Base-by-base conservation (phyloP, 1,140 invertebrate species). In the Pogonognathellus flavescens region DNA sequence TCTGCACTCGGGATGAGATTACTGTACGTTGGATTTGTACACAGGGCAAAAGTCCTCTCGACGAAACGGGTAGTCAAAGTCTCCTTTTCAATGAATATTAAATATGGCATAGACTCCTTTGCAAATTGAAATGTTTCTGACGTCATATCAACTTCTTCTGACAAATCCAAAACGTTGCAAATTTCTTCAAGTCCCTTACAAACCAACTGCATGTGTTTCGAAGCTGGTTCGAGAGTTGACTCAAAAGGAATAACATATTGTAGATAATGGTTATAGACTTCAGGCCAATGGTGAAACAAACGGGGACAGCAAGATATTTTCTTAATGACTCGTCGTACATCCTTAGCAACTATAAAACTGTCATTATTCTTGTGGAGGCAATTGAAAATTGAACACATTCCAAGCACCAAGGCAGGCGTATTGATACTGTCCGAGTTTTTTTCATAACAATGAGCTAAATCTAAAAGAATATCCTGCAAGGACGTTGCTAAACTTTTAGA, bases 391-490 rank as follows among this genome's bases (percentile, higher is more conserved):
- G 80, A 86, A 16, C 25, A 59, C 31, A 84, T 41, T 6, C 25
- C 49, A 31, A 59, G 57, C 14, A 81, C 85, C 49, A 84, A 22
- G 16, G 50, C 25, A 14, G 76, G n/a, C 9, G 86, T 25, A 50
- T 80, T 82, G 5, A 83, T 52, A 52, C 22, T 20, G 41, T 62
- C 70, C 0, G 41, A 49, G 31, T 86, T 76, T 62, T 72, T 83
- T n/a, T 85, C 81, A 22, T 62, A 86, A 22, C 49, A 80, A 49
- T 86, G 85, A 1, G 80, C 50, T 1, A 88, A 59, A 31, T 88
- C 88, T n/a, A 85, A 57, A 6, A 88, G 62, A 16, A 88, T 55
- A 82, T 87, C 88, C 82, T 88, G 85, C 9, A 88, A n/a, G 50
- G 50, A 55, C 55, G 87, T 70, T 8, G 84, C 59, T 18, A 86